Evolutionary conservation across 2,797 vertebrate genomes (phyloP), one percentile per base, ranked within the genome.

Genomic region (Stomatorhinus walkeri): DNA sequence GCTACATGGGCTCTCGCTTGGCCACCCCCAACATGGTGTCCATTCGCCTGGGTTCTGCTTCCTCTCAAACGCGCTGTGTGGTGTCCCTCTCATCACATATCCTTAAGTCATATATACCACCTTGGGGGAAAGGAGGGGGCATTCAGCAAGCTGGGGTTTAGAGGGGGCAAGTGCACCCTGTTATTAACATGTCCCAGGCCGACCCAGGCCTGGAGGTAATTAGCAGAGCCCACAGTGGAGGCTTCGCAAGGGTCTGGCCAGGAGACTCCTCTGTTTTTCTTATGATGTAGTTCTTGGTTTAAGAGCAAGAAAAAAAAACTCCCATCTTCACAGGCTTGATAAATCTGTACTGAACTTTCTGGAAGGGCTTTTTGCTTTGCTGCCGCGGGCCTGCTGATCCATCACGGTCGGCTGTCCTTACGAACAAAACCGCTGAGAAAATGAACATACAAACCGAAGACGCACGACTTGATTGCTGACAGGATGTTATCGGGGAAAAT

Each of bases 311-410:
- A 40, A 19, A 49, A 49, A 28, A 43, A 24, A 72, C 14, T 1
- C 46, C 76, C 43, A 24, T 46, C 40, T 46, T 32, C 51, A 16
- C 24, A 24, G 54, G 79, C 40, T 48, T 68, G 59, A 76, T 43
- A 89, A 89, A 86, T 54, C 83, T 76, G 84, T 28, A 72, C 32
- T 52, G 56, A 59, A 83, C 54, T 85, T 85, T 85, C 68, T 40
- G n/a, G 40, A 87, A 43, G 46, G 4, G 10, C 22, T 24, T 76
- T 89, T 86, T 16, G 61, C n/a, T 68, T 83, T 36, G 61, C 48
- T 43, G 59, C 32, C 28, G 36, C 49, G 51, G 28, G 16, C 46
- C 19, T 16, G 48, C 48, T 14, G 19, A 36, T 54, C 85, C 54
- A 46, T 85, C 36, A 88, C 4, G 8, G 59, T 76, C 49, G 24